Evolutionary conservation across 2,797 vertebrate species (phyloP).

Genomic region (Paedocypris micromegethes): DNA sequence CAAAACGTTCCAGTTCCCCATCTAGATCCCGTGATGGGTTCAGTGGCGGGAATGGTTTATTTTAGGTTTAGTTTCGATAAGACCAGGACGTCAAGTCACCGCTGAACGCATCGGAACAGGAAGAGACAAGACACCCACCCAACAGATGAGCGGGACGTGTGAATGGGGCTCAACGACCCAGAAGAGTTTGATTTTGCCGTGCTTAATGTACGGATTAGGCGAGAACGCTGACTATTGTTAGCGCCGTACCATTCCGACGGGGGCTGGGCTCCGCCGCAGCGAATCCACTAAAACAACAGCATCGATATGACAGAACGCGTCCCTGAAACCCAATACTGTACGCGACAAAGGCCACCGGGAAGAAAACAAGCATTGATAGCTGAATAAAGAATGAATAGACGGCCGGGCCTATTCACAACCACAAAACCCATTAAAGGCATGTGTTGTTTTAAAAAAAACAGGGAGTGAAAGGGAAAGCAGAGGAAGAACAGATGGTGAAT

Average conservation of each 20-base stretch:
- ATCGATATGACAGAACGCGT: slow-evolving; percentile 3
- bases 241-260: slow-evolving; percentile 11
- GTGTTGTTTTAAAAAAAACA: not conserved
- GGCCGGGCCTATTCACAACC: too few relatives aligned
- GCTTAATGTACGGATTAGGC: slow-evolving; percentile 26
- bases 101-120: slow-evolving; percentile 27
- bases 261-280: slow-evolving; percentile 24
- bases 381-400: too few relatives aligned
- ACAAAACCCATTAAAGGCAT: too few relatives aligned
- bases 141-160: slow-evolving; percentile 26
- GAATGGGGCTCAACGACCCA: slow-evolving; percentile 37
- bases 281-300: slow-evolving; percentile 18
- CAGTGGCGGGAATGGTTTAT: too few relatives aligned
- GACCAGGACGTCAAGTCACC: too few relatives aligned
- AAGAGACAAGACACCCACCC: slow-evolving; percentile 25
- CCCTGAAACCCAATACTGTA: not conserved
- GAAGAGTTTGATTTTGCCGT: slow-evolving; percentile 24
- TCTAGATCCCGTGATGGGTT: too few relatives aligned
- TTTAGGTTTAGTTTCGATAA: too few relatives aligned
- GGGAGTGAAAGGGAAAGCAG: not conserved
- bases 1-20: too few relatives aligned
- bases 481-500: slow-evolving; percentile 29
- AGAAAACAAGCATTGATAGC: not conserved
- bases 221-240: slow-evolving; percentile 33
- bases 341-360: not conserved